Conservation (phyloP, 1,140 invertebrate species). For the Belonocnema kinseyi region DNA sequence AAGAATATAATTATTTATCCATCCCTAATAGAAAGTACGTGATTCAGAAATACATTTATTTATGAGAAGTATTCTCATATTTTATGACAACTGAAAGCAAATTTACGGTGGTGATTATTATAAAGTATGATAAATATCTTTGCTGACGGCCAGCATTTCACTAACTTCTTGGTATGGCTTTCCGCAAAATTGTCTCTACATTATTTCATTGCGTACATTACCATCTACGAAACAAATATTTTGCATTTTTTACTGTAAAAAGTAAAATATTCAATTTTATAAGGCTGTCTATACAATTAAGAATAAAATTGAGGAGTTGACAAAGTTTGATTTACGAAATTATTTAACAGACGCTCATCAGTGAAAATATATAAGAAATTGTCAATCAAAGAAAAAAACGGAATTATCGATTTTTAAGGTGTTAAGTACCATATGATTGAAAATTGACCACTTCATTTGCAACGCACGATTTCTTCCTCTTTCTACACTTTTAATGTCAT, state of each 20-base stretch:
- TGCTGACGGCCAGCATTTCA: background rate
- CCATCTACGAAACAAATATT: background rate
- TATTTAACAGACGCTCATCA: too few relatives aligned
- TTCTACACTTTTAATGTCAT: conserved; percentile 24
- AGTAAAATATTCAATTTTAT: too few relatives aligned
- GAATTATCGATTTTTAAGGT: too few relatives aligned
- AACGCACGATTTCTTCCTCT: conserved; percentile 18
- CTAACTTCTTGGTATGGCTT: conserved; percentile 6
- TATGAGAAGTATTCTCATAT: conserved; percentile 31
- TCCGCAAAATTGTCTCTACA: background rate
- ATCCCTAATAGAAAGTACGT: conserved; percentile 27
- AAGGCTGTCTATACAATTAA: too few relatives aligned
- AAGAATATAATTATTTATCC: conserved; percentile 10
- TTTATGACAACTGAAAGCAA: conserved; percentile 31
- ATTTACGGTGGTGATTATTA: conserved; percentile 24
- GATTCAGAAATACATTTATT: conserved; percentile 26
- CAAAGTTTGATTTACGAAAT: too few relatives aligned
- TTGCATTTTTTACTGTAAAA: too few relatives aligned
- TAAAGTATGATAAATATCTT: conserved; percentile 30
- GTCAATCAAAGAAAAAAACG: too few relatives aligned
- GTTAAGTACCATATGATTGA: background rate
- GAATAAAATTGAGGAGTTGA: too few relatives aligned
- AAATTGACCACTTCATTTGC: conserved; percentile 9
- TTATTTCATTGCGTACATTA: conserved; percentile 3
- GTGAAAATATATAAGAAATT: too few relatives aligned